Conservation (phyloP, 2,113 vertebrate species). For the Elephantulus edwardii region DNA sequence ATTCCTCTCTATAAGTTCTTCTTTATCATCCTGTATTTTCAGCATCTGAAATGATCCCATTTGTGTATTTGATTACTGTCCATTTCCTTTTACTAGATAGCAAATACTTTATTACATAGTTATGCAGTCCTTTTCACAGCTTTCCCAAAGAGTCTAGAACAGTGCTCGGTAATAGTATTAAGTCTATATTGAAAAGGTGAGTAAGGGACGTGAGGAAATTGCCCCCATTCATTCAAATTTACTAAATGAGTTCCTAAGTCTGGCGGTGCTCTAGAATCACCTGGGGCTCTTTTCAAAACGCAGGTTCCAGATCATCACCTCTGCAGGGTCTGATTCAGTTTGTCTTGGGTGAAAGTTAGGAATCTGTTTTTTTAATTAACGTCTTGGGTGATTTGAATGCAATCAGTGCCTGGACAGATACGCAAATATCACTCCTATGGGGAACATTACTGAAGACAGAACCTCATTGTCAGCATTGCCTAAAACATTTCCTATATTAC, state of each 20-base stretch:
- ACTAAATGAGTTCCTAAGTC: constrained; percentile 49
- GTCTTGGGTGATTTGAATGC: constrained; percentile 37
- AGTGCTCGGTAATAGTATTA: neutral
- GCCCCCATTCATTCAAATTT: constrained; percentile 33
- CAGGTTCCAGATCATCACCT: constrained; percentile 63
- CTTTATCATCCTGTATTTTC: neutral
- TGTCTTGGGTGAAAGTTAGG: constrained; percentile 50
- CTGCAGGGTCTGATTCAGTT: constrained; percentile 41
- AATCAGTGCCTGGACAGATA: neutral
- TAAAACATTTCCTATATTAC: neutral
- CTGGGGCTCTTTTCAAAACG: constrained; percentile 53
- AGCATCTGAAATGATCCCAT: neutral
- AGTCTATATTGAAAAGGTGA: constrained; percentile 1
- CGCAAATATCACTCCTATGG: neutral
- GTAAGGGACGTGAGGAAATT: constrained; percentile 29
- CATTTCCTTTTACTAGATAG: neutral
- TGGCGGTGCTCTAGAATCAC: constrained; percentile 14
- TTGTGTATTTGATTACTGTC: neutral
- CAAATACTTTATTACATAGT: neutral
- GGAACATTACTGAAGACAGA: constrained; percentile 1
- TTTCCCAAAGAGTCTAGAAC: constrained; percentile 9
- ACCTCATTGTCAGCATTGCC: neutral
- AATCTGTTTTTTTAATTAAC: constrained; percentile 67
- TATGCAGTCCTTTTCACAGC: neutral
- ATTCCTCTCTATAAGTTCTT: too few relatives aligned